These are phyloP conservation scores for Semnornis frantzii DNA, from an alignment of 2,113 vertebrate species.

Conservation along the genomic window DNA sequence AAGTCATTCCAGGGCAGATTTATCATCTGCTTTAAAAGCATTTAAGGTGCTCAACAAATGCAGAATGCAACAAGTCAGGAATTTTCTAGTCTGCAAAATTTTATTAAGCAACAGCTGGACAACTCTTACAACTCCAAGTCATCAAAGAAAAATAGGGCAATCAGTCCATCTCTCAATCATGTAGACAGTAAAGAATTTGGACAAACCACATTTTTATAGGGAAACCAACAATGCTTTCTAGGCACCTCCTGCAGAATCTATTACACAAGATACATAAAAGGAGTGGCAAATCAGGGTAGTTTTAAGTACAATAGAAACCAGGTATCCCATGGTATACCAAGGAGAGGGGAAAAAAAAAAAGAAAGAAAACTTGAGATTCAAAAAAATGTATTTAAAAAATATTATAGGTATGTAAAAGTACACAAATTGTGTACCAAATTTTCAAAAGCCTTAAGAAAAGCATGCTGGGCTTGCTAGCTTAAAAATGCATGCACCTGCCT, in stretches of 20 bases:
- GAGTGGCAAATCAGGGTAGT: slow-evolving; percentile 51
- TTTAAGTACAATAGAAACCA: slow-evolving; percentile 51
- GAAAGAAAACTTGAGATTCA: neutral
- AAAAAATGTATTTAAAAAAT: slow-evolving; percentile 30
- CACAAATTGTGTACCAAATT: neutral
- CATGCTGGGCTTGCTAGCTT: slow-evolving; percentile 71
- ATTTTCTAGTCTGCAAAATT: slow-evolving; percentile 81
- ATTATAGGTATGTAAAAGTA: neutral
- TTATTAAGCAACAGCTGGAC: slow-evolving; percentile 89
- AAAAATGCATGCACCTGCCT: slow-evolving; percentile 56
- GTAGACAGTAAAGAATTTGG: slow-evolving; percentile 81
- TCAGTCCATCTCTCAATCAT: slow-evolving; percentile 72
- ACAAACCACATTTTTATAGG: slow-evolving; percentile 78
- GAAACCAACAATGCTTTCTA: slow-evolving; percentile 76
- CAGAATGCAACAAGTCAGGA: slow-evolving; percentile 26
- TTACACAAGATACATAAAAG: slow-evolving; percentile 73
- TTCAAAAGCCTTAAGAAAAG: slow-evolving; percentile 23
- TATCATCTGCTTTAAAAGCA: neutral
- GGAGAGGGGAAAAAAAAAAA: neutral
- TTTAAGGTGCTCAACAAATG: slow-evolving; percentile 56
- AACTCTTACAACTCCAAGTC: slow-evolving; percentile 84
- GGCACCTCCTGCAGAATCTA: slow-evolving; percentile 69
- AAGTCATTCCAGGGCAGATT: neutral
- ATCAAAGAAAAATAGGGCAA: slow-evolving; percentile 78
- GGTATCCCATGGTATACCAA: slow-evolving; percentile 16